Base-by-base conservation (phyloP, 2,113 vertebrate genomes). In the Puffinus mauretanicus region DNA sequence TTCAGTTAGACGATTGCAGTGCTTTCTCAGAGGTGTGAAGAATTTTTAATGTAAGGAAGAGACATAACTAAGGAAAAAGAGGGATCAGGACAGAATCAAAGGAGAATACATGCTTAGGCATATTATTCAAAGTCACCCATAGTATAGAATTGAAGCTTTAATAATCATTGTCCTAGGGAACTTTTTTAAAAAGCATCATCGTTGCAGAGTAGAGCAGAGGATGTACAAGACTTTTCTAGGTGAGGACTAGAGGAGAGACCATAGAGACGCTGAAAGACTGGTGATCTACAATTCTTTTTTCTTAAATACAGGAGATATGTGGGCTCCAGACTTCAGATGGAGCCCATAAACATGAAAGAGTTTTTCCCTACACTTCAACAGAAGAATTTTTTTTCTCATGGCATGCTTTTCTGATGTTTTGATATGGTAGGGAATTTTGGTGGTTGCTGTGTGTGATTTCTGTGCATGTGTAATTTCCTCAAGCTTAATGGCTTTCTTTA, bases 321-420 rank as follows among this genome's bases (percentile, higher is more conserved):
- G 58, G 57, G 38, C 78, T 93, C 60, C 58, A 73, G 44, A 60
- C 61, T 90, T 93, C 55, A 96, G 67, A 71, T 83, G 60, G 17
- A 83, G 64, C 46, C 44, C 71, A 79, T 90, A 91, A 94, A 92
- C 66, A 90, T 88, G 76, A 92, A 95, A 93, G 70, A 80, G 14
- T 61, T 92, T 94, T 95, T 44, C 19, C 11, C n/a, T 90, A 6
- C 8, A 11, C 34, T 92, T 92, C 32, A 72, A 4, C 3, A 4
- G 70, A 62, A 70, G 72, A 58, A 62, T 9, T 1, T 30, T 82
- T 94, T 75, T 71, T 90, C 27, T 93, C 20, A 17, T 60, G 55
- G 52, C 32, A 54, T 58, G 46, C 16, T 87, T 90, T 88, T 92
- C 67, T 72, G 40, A 52, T 94, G 54, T 90, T 86, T 86, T 80